Base-by-base conservation (phyloP, 2,113 vertebrate genomes). In the Nesoenas mayeri region DNA sequence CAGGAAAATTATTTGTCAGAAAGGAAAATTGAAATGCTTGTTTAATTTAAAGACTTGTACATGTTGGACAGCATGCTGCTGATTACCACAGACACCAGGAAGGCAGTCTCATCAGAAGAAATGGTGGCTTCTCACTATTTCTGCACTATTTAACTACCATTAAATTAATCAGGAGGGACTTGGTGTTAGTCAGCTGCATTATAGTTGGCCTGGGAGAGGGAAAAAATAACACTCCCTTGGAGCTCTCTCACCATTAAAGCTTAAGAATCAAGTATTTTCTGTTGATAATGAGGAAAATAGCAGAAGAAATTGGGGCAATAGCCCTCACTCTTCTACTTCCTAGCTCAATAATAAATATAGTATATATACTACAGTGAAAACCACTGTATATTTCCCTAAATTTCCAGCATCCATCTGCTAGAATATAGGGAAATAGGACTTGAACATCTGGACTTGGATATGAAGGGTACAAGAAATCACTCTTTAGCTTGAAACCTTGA, bases 101-200 rank as follows among this genome's bases (percentile, higher is more conserved):
- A 88, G 61, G 82, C 70, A 85, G 44, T 22, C 53, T 78, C 86
- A 93, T 50, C 79, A 81, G 77, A 81, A 92, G 91, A 84, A 90
- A 12, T 61, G n/a, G 92, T 91, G 79, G 73, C 69, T 87, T 91
- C 88, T 93, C 58, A 61, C 92, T 88, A 91, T 96, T 96, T 93
- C 95, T 96, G 69, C 85, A 93, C 88, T 95, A 92, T 87, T 96
- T 96, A 85, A 71, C 57, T 86, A 48, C 70, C 91, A 89, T 81
- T 93, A 95, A 95, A 97, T 95, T 74, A 95, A 95, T 87, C 95
- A 92, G 91, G 51, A 88, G 91, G 74, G 95, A 95, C 66, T 87
- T 93, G 58, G 50, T 34, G 19, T 77, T 89, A 95, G 91, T 94
- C 84, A 95, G 74, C 84, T 95, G 62, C 84, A 60, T 91, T 92